Conservation (phyloP, 2,888 invertebrate genomes). For the Biston betularia region DNA sequence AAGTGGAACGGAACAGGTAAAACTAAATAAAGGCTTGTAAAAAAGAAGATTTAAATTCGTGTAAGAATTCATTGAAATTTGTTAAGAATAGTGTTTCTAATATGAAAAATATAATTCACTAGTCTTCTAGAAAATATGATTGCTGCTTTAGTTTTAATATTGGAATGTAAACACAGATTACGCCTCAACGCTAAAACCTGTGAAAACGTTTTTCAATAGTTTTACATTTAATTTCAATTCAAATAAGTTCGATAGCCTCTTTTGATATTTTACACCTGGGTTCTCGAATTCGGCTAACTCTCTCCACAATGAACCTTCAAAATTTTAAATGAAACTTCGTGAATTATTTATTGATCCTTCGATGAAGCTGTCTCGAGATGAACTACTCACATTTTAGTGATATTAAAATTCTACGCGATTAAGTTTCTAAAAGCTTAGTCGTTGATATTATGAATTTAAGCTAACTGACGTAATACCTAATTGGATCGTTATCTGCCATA, state of each 20-base stretch:
- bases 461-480: neutral
- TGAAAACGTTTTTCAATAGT: slow-evolving; percentile 29
- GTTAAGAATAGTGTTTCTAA: no score
- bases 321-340: slow-evolving; percentile 37
- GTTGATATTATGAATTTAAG: neutral
- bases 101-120: no score
- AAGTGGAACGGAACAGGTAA: no score
- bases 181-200: neutral
- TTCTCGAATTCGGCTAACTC: slow-evolving; percentile 32
- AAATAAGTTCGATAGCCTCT: slow-evolving; percentile 52
- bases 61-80: no score
- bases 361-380: slow-evolving; percentile 26
- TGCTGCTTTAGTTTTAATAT: no score
- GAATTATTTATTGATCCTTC: slow-evolving; percentile 37
- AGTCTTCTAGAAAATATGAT: no score
- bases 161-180: neutral
- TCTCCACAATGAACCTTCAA: slow-evolving; percentile 26
- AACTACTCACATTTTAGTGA: slow-evolving; percentile 18
- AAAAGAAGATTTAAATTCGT: no score
- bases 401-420: slow-evolving; percentile 13
- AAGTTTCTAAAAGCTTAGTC: slow-evolving; percentile 3
- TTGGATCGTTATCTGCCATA: neutral
- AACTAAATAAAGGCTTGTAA: no score
- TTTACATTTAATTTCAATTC: slow-evolving; percentile 53
- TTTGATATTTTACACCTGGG: slow-evolving; percentile 48